phyloP scores from a whole-genome alignment of 2,113 vertebrate species.

The Ia io region DNA sequence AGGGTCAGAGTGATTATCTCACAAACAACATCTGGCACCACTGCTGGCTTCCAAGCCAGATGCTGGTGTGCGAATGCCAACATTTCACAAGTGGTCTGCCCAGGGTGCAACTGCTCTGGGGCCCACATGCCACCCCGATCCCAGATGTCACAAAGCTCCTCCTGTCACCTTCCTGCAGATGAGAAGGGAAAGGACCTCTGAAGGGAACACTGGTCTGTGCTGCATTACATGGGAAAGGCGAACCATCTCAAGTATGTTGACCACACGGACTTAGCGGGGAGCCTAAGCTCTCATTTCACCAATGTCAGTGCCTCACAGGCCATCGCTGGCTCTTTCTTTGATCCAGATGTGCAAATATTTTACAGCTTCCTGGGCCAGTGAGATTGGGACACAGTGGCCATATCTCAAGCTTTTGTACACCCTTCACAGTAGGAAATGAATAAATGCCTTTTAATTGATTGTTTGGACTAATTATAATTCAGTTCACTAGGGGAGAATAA shows the following conservation, averaged over 20 bases:
- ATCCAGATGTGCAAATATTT: background rate
- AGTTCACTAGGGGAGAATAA: background rate
- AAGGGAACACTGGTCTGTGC: background rate
- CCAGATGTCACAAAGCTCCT: background rate
- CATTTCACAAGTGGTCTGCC: conserved; percentile 38
- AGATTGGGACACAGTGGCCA: background rate
- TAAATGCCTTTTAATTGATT: conserved; percentile 20
- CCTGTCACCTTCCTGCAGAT: background rate
- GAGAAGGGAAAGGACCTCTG: background rate
- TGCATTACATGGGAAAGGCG: background rate
- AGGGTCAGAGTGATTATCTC: conserved; percentile 15
- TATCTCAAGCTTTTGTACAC: background rate
- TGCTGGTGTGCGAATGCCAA: conserved; percentile 14
- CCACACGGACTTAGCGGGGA: background rate
- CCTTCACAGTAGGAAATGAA: conserved; percentile 27
- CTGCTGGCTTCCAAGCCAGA: conserved; percentile 59
- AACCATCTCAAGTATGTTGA: background rate
- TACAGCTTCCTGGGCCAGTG: fast-evolving
- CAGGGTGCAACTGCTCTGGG: background rate
- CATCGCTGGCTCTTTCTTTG: background rate
- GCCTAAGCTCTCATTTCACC: background rate
- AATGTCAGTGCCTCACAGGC: background rate
- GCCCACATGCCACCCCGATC: background rate
- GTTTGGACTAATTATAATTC: conserved; percentile 41
- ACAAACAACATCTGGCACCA: conserved; percentile 61